Base-by-base conservation (phyloP, 35 echinoderm and acorn worm species). In the Lytechinus pictus region DNA sequence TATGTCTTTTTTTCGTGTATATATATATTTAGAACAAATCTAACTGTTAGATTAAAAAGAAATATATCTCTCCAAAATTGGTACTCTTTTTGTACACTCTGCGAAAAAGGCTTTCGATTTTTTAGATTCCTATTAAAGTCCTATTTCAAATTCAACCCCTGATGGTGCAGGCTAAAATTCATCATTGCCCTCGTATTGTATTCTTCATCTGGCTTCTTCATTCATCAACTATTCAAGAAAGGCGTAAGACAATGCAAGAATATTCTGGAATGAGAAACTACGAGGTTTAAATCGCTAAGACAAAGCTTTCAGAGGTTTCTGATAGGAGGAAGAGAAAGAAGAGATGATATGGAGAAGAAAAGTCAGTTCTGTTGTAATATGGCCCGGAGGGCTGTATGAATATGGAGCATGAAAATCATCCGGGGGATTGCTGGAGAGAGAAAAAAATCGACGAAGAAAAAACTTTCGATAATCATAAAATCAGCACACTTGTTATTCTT, bases 381-480 rank as follows among this genome's bases (percentile, higher is more conserved):
- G 92, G 29, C 92, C 92, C 92, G n/a, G 55, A 57, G 92, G 92
- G 53, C 54, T 55, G n/a, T 57, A 93, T 93, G 92, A 93, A 93
- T 93, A 93, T 93, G 92, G 92, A 93, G 27, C 55, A 54, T 53
- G n/a, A n/a, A 93, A 54, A 93, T 7, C 54, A 53, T 93, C 92
- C 92, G 53, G 52, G 92, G 92, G 92, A 93, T 55, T 93, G 92
- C 14, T 57, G 53, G 92, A 21, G 33, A 88, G 56, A 58, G 9
- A 58, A 58, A 44, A 79, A 79, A 79, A 79, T 7, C 66, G 66
- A n/a, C 66, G 19, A 6, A 14, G 66, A 79, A 79, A 89, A 54
- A 90, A 90, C 28, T 90, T 90, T 90, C 88, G 88, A 90, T 90
- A 90, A 90, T 90, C 88, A 90, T 90, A 90, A 90, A 90, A 90